Conservation (phyloP, 1,140 invertebrate species). For the Macrobrachium rosenbergii region DNA sequence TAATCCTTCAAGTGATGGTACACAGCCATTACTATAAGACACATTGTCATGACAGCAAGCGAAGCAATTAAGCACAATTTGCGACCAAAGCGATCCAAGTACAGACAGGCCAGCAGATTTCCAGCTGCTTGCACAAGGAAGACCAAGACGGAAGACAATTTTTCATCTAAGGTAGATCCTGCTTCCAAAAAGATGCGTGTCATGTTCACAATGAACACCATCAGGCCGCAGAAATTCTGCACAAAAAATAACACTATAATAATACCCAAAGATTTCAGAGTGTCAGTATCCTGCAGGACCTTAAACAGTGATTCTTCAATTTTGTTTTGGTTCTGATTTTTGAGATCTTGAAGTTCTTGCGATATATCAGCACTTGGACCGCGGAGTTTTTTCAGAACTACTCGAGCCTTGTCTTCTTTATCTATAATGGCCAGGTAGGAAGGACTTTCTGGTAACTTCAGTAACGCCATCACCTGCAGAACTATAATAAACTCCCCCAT, state of each 20-base stretch:
- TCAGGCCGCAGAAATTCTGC: slow-evolving; percentile 23
- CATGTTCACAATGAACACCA: slow-evolving; percentile 28
- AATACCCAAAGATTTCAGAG: background rate
- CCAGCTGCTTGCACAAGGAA: slow-evolving; percentile 23
- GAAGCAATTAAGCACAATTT: slow-evolving; percentile 13
- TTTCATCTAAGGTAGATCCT: background rate
- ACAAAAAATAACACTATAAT: slow-evolving; percentile 32
- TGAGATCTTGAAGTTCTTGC: slow-evolving; percentile 10
- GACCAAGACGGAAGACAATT: slow-evolving; percentile 1
- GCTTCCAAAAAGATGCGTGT: slow-evolving; percentile 29
- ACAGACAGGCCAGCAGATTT: background rate
- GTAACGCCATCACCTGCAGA: slow-evolving; percentile 3
- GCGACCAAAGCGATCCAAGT: slow-evolving; percentile 34
- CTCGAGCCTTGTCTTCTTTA: slow-evolving; percentile 5
- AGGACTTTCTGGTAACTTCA: slow-evolving; percentile 45
- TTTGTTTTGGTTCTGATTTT: slow-evolving; percentile 4
- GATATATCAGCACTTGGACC: slow-evolving; percentile 16
- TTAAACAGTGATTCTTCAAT: background rate
- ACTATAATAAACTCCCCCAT: slow-evolving; percentile 11
- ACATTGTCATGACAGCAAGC: slow-evolving; percentile 13
- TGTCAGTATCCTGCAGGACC: background rate
- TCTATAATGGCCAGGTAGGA: slow-evolving; percentile 24
- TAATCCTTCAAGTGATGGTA: slow-evolving; percentile 13
- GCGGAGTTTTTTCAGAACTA: slow-evolving; percentile 6
- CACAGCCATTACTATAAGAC: slow-evolving; percentile 16